These are phyloP conservation scores for Botia almorhae DNA, from an alignment of 2,797 vertebrate species.

Conservation along the genomic window DNA sequence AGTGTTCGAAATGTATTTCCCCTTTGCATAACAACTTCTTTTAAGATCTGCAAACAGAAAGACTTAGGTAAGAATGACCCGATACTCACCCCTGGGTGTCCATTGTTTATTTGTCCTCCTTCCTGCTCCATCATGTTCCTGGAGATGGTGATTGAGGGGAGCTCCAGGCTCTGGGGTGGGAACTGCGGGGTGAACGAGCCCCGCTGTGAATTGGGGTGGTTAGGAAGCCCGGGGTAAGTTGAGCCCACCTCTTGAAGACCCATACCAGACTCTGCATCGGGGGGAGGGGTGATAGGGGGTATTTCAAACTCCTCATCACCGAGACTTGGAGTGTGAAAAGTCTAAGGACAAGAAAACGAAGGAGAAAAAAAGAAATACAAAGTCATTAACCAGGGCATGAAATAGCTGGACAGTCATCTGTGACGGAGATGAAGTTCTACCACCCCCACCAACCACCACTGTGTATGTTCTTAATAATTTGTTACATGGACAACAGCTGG, in stretches of 20 bases:
- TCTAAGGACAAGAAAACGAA: constrained; percentile 73
- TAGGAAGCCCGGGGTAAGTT: constrained; percentile 86
- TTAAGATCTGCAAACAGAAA: constrained; percentile 22
- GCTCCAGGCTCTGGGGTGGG: constrained; percentile 95
- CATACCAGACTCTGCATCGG: constrained; percentile 88
- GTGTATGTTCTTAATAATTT: constrained; percentile 9
- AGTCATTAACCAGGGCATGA: background rate
- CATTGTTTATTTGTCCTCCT: constrained; percentile 82
- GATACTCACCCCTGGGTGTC: constrained; percentile 87
- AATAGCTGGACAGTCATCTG: background rate
- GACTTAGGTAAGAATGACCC: background rate
- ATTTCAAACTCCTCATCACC: constrained; percentile 99
- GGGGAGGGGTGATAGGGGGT: constrained; percentile 96
- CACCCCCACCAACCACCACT: background rate
- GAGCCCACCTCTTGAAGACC: constrained; percentile 89
- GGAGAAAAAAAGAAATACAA: constrained; percentile 55
- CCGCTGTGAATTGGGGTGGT: constrained; percentile 84
- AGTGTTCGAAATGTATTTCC: background rate
- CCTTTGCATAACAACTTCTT: constrained; percentile 17
- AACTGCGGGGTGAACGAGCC: constrained; percentile 93
- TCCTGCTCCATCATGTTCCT: constrained; percentile 95
- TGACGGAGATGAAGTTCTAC: background rate
- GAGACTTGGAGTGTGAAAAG: constrained; percentile 96
- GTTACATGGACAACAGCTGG: background rate
- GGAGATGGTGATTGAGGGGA: constrained; percentile 98